A percentile compares a stretch with the other conserved stretches of the same genome.
These are phyloP conservation scores for Anomalospiza imberbis DNA, from an alignment of 2,797 vertebrate species.

Conservation along the genomic window DNA sequence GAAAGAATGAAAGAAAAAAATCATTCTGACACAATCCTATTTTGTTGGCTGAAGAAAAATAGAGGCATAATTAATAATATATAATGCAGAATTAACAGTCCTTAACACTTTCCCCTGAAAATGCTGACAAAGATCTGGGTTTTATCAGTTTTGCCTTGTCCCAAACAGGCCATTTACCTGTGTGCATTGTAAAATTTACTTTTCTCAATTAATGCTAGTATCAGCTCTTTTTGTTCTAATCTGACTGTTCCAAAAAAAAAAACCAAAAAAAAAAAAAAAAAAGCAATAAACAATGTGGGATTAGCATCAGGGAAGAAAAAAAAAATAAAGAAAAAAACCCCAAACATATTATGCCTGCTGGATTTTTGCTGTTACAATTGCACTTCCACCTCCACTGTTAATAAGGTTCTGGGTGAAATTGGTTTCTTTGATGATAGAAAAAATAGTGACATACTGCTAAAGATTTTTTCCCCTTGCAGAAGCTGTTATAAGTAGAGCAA, in stretches of 20 bases:
- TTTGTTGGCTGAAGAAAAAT: slow-evolving; percentile 15
- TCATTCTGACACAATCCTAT: neutral
- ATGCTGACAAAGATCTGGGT: neutral
- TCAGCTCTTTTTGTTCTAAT: neutral
- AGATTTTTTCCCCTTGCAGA: neutral
- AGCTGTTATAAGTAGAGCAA: neutral
- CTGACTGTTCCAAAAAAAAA: slow-evolving; percentile 1
- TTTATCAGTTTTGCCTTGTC: neutral
- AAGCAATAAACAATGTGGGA: neutral
- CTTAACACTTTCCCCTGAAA: neutral
- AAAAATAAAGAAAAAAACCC: neutral
- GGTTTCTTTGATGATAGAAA: slow-evolving; percentile 14
- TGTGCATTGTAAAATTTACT: neutral
- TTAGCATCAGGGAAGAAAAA: neutral
- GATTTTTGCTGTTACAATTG: neutral
- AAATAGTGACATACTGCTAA: neutral
- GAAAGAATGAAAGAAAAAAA: neutral
- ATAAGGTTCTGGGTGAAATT: slow-evolving; percentile 25
- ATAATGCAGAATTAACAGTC: neutral
- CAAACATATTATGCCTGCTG: neutral
- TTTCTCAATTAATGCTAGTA: slow-evolving; percentile 3
- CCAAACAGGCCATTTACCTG: neutral
- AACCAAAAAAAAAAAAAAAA: slow-evolving; percentile 38
- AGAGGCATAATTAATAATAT: neutral
- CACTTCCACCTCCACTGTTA: slow-evolving; percentile 5